phyloP scores from a whole-genome alignment of 2,888 invertebrate species.

The Leucophora obtusa region DNA sequence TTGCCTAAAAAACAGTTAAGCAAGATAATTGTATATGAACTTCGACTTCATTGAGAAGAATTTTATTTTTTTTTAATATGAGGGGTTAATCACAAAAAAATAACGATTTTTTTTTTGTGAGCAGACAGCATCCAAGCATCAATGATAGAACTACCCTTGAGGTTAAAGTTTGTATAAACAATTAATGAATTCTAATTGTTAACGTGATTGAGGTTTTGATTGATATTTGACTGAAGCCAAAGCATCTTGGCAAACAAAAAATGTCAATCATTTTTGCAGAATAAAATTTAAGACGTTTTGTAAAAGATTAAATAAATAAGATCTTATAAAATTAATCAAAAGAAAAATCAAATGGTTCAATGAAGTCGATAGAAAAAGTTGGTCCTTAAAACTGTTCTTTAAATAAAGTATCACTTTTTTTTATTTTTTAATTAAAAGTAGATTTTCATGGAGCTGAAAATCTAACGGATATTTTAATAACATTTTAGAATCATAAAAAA shows the following conservation, averaged over 20 bases:
- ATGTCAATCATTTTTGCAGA: constrained; percentile 55
- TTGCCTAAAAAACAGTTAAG: constrained; percentile 29
- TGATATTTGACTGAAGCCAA: constrained; percentile 33
- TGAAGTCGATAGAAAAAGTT: background rate
- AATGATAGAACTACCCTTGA: constrained; percentile 50
- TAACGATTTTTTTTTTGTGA: constrained; percentile 36
- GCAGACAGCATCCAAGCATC: constrained; percentile 41
- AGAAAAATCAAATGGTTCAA: constrained; percentile 49
- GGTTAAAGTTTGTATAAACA: constrained; percentile 60
- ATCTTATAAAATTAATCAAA: constrained; percentile 8
- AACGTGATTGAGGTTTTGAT: constrained; percentile 45
- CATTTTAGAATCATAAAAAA: background rate
- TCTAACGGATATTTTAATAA: constrained; percentile 1
- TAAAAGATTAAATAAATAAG: constrained; percentile 38
- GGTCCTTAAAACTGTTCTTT: background rate
- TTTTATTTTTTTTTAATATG: background rate
- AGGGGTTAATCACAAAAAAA: constrained; percentile 58
- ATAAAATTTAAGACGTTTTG: background rate
- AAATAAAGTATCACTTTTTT: constrained; percentile 12
- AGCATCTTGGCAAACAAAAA: constrained; percentile 15
- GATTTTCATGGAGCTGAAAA: background rate
- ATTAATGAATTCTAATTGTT: constrained; percentile 58
- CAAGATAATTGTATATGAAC: constrained; percentile 57
- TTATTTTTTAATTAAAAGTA: constrained; percentile 19
- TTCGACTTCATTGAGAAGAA: constrained; percentile 25